A percentile compares a stretch with the other conserved stretches of the same genome.
Evolutionary conservation across 2,797 vertebrate genomes (phyloP).

Genomic region (Pipistrellus kuhlii): DNA sequence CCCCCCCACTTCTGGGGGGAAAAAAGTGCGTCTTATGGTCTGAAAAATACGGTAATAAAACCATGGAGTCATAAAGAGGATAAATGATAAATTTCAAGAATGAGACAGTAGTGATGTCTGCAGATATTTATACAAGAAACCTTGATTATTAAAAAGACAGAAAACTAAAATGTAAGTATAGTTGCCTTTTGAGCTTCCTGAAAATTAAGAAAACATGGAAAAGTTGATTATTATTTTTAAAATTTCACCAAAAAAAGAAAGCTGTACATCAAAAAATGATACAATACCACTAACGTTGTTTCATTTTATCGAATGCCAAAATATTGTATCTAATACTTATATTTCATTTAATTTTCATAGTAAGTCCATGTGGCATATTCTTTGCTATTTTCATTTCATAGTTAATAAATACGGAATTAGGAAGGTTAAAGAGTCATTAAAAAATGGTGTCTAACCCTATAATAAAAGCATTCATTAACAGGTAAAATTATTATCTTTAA

Average conservation of each 20-base stretch:
- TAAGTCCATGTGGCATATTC: neutral
- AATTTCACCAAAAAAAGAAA: neutral
- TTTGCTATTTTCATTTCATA: neutral
- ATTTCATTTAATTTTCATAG: neutral
- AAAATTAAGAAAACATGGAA: neutral
- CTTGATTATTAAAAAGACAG: neutral
- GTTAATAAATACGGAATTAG: neutral
- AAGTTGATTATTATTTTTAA: neutral
- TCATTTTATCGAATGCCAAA: neutral
- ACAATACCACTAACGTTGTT: no score
- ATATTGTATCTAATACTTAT: neutral
- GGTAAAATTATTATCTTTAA: neutral
- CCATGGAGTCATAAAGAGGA: neutral
- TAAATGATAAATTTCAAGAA: neutral
- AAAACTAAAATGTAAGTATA: neutral
- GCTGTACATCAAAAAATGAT: neutral
- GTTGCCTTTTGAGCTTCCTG: neutral
- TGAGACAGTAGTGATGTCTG: neutral
- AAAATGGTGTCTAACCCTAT: neutral
- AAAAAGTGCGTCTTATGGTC: no score
- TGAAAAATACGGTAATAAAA: no score
- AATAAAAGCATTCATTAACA: neutral
- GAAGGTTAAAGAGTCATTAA: neutral
- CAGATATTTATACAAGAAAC: neutral
- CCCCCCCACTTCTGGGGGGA: no score